Evolutionary conservation across 1,140 invertebrate species (phyloP), one percentile per base, ranked within the genome.

Genomic region (Drosophila novamexicana): DNA sequence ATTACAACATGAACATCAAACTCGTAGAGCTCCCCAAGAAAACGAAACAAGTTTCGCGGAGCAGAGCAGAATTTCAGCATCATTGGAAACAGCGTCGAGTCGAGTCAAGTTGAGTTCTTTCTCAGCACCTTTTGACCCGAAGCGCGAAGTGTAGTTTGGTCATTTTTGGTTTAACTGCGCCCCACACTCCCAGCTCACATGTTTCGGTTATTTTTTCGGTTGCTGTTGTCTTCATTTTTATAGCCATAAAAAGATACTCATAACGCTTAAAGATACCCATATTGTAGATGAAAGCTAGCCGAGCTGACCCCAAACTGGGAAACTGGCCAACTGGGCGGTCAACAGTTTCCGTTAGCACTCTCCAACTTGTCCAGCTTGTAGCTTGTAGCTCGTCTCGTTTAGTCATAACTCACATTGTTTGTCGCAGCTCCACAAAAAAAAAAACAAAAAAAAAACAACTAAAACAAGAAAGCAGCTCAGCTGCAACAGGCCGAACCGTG

Each of bases 111-210:
- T 59, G 50, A 56, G 77, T 80, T 64, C 82, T 79, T 85, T 85
- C 81, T 85, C 81, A 85, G 81, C 81, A 85, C 81, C 81, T 85
- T 86, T 85, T 86, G 81, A 85, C 81, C 81, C 69, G 39, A 18
- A 18, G 10, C 22, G 4, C 44, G 47, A 45, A 63, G 66, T 76
- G 76, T 84, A 67, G 76, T 79, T 64, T 53, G 37, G 36, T 71
- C 39, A 34, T 66, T 64, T 53, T 53, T 14, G 18, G 18, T 80
- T 79, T 79, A 82, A 81, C 49, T 71, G 79, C 79, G 70, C 79
- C 75, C 80, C 71, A 71, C 61, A 78, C 59, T 54, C 34, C 29
- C 36, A 36, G 56, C 18, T 37, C 71, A 70, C 73, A 75, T 82
- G 79, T 82, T 82, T 71, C 32, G 29, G 22, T 18, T 18, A 18